Conservation (phyloP, 64 coral and sea anemone genomes). For the Exaiptasia diaphana region DNA sequence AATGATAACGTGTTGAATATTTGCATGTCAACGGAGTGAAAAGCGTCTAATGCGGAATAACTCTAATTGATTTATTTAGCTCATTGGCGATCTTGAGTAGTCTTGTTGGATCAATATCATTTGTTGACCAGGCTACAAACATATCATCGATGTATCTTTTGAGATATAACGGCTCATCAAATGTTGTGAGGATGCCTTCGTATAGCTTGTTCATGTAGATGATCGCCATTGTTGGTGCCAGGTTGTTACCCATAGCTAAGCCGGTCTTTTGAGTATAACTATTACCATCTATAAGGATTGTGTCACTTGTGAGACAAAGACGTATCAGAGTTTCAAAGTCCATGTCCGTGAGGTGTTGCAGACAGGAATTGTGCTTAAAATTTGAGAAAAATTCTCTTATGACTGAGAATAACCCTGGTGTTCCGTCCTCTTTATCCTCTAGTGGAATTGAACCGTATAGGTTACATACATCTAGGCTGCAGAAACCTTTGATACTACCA, state of each 20-base stretch:
- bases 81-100: neutral
- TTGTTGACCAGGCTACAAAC: neutral
- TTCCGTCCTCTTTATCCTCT: slow-evolving; percentile 8
- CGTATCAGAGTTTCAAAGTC: slow-evolving; percentile 23
- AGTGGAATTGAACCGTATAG: slow-evolving; percentile 16
- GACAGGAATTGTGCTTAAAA: neutral
- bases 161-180: neutral
- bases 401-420: no score
- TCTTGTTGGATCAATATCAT: neutral
- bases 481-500: slow-evolving; percentile 18
- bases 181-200: neutral
- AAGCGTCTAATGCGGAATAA: no score
- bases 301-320: neutral
- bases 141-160: neutral
- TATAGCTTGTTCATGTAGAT: slow-evolving; percentile 1
- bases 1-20: no score
- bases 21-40: no score
- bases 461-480: slow-evolving; percentile 34
- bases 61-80: no score
- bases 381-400: neutral
- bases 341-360: neutral
- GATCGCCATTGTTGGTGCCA: neutral
- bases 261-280: slow-evolving; percentile 6
- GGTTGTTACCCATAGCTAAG: slow-evolving; percentile 6
- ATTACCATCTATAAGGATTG: slow-evolving; percentile 14